These are phyloP conservation scores for Bombycilla garrulus DNA, from an alignment of 2,113 vertebrate genomes.

Conservation along the genomic window DNA sequence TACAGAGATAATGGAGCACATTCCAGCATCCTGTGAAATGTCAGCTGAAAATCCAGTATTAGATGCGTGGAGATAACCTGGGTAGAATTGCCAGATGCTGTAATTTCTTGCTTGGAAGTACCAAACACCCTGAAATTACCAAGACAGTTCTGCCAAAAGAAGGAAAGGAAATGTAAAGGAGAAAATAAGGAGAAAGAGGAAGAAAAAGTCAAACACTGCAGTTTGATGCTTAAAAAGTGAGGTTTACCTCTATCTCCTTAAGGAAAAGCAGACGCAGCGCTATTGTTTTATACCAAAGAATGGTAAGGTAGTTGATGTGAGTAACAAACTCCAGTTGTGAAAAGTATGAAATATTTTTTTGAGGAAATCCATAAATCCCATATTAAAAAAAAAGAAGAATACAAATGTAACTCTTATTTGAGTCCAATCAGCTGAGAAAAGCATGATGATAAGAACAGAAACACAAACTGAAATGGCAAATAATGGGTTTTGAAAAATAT, in stretches of 20 bases:
- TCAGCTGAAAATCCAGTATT: neutral
- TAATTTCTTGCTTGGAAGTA: neutral
- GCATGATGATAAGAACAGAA: neutral
- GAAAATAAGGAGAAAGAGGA: neutral
- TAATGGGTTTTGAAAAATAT: fast-evolving
- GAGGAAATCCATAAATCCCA: neutral
- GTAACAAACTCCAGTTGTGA: neutral
- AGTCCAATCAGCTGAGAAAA: neutral
- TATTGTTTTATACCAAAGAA: neutral
- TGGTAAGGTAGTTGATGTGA: neutral
- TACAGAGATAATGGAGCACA: slow-evolving; percentile 10
- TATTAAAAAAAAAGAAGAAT: neutral
- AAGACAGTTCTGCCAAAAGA: neutral
- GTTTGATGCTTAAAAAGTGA: neutral
- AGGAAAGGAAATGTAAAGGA: neutral
- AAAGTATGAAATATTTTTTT: neutral
- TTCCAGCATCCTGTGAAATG: neutral
- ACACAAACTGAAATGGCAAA: neutral
- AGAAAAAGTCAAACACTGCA: neutral
- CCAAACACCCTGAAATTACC: neutral
- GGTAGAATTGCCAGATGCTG: neutral
- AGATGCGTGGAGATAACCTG: slow-evolving; percentile 10
- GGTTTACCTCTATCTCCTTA: neutral
- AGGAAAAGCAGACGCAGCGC: neutral
- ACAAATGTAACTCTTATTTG: neutral